Conservation (phyloP, 2,797 vertebrate species). For the Alfaro cultratus region DNA sequence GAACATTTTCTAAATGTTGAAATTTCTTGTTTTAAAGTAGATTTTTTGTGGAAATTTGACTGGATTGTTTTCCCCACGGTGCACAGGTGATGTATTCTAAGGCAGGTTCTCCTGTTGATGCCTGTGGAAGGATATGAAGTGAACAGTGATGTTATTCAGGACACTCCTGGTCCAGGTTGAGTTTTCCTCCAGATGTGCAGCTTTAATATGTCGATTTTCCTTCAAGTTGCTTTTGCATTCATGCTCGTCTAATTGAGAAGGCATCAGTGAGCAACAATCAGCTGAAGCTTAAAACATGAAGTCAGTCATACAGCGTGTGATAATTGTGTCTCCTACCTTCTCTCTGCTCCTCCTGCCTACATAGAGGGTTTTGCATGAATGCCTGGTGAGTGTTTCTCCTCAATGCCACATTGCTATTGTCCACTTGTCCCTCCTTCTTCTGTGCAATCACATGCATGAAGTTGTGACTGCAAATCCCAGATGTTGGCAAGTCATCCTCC, state of each 20-base stretch:
- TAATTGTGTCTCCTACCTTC: conserved; percentile 40
- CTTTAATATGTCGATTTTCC: conserved; percentile 5
- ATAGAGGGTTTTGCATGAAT: conserved; percentile 69
- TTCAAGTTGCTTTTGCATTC: conserved; percentile 19
- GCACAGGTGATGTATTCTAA: neutral
- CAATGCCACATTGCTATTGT: conserved; percentile 66
- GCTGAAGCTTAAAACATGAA: conserved; percentile 52
- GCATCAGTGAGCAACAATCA: conserved; percentile 20
- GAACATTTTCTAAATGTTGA: neutral
- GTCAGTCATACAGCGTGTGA: conserved; percentile 42
- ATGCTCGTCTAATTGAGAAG: neutral
- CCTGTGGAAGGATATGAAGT: neutral
- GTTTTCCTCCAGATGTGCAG: neutral
- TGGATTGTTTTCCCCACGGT: too few relatives aligned
- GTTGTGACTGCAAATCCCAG: conserved; percentile 73
- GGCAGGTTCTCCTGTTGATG: neutral
- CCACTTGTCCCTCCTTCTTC: conserved; percentile 73
- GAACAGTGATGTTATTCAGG: conserved; percentile 30
- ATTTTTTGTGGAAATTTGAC: neutral
- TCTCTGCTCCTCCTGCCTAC: conserved; percentile 54
- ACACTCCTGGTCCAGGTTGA: conserved; percentile 32
- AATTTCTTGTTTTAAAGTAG: neutral
- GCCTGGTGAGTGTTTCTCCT: conserved; percentile 72
- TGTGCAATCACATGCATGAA: conserved; percentile 73
- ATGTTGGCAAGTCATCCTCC: conserved; percentile 67